Evolutionary conservation across 2,113 vertebrate species (phyloP), one percentile per base, ranked within the genome.

Genomic region (Paradoxurus hermaphroditus): DNA sequence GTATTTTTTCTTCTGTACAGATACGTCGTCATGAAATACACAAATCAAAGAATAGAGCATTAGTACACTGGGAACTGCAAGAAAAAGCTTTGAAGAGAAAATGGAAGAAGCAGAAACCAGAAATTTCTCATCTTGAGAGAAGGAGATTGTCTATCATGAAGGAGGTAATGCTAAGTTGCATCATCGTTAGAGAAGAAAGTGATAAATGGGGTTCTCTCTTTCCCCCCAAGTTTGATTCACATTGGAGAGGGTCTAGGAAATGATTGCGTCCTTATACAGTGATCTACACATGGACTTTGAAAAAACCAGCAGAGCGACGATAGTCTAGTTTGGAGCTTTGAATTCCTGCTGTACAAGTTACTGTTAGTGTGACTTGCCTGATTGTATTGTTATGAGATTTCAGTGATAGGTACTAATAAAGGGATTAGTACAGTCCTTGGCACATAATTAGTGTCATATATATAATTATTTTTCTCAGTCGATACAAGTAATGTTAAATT

Each of bases 1-100:
- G 29, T 62, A 13, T 67, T 75, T 95, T 97, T 87, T 92, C 10
- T 41, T 91, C 93, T 91, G 0, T 5, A 0, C 97, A 99, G 99
- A 95, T 98, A 49, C 98, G 98, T 87, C 99, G 99, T 19, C 99
- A 99, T 98, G 99, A 99, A 98, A 99, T 99, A 59, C 99, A 99
- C 96, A 99, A 99, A 96, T 99, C 99, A 10, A 99, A 99, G 97
- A 99, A 99, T 96, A 99, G 98, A 97, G 98, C 97, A 2, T 97
- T 99, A 51, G 99, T 98, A 0, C 99, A 99, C 90, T 99, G 99
- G 99, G 99, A 99, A 84, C 98, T 99, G 56, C 99, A 99, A 73
- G 99, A 99, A 97, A 99, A 99, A 96, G 97, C 98, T 27, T 92
- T 98, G 92, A 98, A 84, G 94, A 98, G 96, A 96, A 99, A 98